phyloP scores from a whole-genome alignment of 2,888 invertebrate genomes.

The Melitaea athalia region DNA sequence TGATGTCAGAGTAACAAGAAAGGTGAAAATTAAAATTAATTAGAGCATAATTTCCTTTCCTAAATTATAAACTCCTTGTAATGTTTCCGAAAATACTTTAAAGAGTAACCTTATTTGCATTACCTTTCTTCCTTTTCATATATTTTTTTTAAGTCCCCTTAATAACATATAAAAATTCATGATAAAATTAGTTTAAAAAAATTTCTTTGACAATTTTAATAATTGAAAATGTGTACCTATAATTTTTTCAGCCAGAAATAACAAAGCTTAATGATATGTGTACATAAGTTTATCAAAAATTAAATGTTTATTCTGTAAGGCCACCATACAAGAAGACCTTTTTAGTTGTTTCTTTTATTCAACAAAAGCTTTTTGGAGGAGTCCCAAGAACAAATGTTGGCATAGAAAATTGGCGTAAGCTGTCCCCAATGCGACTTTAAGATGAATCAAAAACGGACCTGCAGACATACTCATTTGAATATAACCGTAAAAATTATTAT shows the following conservation, averaged over 20 bases:
- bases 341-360: slow-evolving; percentile 20
- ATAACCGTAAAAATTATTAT: not conserved
- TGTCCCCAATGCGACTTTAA: slow-evolving; percentile 4
- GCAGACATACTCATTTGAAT: not conserved
- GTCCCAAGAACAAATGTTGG: slow-evolving; percentile 26
- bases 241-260: not conserved
- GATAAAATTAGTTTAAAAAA: too few species aligned
- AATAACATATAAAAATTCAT: too few species aligned
- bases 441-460: slow-evolving; percentile 9
- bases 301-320: slow-evolving; percentile 8
- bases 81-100: too few species aligned
- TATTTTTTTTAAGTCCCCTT: too few species aligned
- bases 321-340: slow-evolving; percentile 7
- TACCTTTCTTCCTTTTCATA: too few species aligned
- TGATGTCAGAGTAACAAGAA: not conserved
- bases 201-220: too few species aligned
- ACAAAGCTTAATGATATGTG: not conserved
- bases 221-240: not conserved
- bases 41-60: not conserved
- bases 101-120: too few species aligned
- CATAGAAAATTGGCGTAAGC: slow-evolving; percentile 13
- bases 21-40: not conserved
- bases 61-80: too few species aligned
- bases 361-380: slow-evolving; percentile 21
- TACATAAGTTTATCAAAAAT: not conserved